Base-by-base conservation (phyloP, 2,888 invertebrate genomes). In the Cosmopolites sordidus region DNA sequence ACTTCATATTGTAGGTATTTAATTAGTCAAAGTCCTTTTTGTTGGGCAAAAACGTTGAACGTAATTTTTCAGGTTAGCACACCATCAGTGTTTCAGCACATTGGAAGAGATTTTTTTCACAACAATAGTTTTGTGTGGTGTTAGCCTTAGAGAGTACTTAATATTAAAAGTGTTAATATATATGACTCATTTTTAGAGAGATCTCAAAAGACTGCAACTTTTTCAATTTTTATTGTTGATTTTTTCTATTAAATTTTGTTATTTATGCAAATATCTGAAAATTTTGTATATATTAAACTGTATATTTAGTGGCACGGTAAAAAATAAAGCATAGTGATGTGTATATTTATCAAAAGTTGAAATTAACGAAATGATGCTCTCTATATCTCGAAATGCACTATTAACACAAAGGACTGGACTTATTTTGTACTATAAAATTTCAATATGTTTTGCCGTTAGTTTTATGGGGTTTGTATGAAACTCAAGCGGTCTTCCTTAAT, bases 151-250 rank as follows among this genome's bases (percentile, higher is more conserved):
- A n/a, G n/a, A 22, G 22, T 22, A 22, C 22, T 22, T 22, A 22
- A 22, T n/a, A n/a, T 22, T 22, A 8, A 8, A 22, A 22, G 8
- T 22, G 3, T 22, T 22, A n/a, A 46, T 39, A 8, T 17, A 12
- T 4, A 8, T 15, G 15, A 50, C 33, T 12, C 8, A 38, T 42
- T 37, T n/a, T 16, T 47, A 33, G 55, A 55, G 55, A 55, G 55
- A 55, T 55, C 43, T 51, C 40, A 55, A 55, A 55, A 55, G 55
- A 55, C 55, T 55, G 55, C 29, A 50, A 29, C 8, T 49, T 37
- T 42, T 33, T 12, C 11, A 27, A 27, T 27, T 33, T 48, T 29
- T 16, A 11, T 14, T 16, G 12, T 45, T 33, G n/a, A n/a, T n/a
- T n/a, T n/a, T 12, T 18, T 9, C 14, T 14, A 16, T 44, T 15